A percentile compares a stretch with the other conserved stretches of the same genome.
Evolutionary conservation across 2,113 vertebrate species (phyloP).

Genomic region (Muntiacus reevesi): DNA sequence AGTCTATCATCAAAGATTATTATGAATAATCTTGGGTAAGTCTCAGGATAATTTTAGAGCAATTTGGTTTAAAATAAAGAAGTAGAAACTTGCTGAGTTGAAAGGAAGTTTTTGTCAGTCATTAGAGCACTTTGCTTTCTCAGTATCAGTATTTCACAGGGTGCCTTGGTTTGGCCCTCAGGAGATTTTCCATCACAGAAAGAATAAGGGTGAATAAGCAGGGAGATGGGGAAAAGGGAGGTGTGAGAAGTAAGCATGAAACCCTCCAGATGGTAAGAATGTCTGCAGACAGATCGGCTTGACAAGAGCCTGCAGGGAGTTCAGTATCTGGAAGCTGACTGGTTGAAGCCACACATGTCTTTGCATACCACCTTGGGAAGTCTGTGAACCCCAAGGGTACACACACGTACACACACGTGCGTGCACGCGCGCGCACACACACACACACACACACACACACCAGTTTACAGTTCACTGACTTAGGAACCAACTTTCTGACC

Average conservation of each 20-base stretch:
- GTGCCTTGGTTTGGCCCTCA: not conserved
- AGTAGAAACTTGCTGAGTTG: not conserved
- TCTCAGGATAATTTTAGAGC: not conserved
- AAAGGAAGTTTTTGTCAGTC: not conserved
- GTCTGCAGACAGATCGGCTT: not conserved
- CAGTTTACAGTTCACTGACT: not conserved
- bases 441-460: not conserved
- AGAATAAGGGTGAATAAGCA: not conserved
- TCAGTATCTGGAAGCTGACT: not conserved
- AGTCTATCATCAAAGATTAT: not conserved
- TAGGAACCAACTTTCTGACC: not conserved
- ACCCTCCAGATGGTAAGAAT: not conserved
- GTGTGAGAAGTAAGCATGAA: not conserved
- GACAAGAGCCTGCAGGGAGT: not conserved
- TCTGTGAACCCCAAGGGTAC: not conserved
- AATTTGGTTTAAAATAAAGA: not conserved
- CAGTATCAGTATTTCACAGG: not conserved
- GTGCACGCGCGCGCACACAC: not conserved
- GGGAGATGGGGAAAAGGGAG: not conserved
- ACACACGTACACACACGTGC: not conserved
- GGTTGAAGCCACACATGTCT: not conserved
- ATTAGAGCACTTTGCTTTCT: not conserved
- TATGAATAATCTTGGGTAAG: not conserved
- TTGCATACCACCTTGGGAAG: not conserved
- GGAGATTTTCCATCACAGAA: not conserved